Evolutionary conservation across 1,140 invertebrate species (phyloP).

Genomic region (Steinernema feltiae): DNA sequence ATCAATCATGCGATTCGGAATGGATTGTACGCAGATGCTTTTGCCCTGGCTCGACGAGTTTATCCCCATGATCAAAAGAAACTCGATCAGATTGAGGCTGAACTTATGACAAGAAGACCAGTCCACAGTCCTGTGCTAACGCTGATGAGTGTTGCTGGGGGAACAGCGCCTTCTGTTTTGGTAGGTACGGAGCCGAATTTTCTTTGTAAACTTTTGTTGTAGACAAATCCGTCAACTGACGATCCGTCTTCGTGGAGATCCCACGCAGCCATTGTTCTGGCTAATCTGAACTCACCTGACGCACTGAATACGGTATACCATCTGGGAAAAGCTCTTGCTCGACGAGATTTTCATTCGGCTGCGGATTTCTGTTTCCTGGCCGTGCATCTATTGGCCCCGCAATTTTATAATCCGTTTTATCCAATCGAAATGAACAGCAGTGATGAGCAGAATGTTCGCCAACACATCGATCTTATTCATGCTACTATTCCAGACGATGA

Average conservation of each 20-base stretch:
- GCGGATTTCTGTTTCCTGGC: slow-evolving; percentile 50
- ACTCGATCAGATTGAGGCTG: slow-evolving; percentile 33
- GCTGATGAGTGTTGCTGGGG: slow-evolving; percentile 39
- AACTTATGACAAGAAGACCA: slow-evolving; percentile 33
- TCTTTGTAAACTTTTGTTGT: background rate
- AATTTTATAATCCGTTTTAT: too few relatives aligned
- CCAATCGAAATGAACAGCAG: too few relatives aligned
- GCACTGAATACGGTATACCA: background rate
- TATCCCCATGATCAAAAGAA: slow-evolving; percentile 31
- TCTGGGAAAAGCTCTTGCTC: background rate
- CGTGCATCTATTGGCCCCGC: slow-evolving; percentile 42
- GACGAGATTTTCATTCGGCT: slow-evolving; percentile 42
- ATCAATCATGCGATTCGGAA: background rate
- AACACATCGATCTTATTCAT: background rate
- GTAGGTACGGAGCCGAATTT: background rate
- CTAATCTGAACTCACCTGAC: background rate
- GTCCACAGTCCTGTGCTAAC: slow-evolving; percentile 38
- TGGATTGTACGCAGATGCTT: background rate
- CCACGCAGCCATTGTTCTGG: background rate
- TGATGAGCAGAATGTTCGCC: background rate
- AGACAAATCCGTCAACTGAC: background rate
- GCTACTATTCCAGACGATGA: background rate
- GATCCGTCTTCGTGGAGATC: background rate
- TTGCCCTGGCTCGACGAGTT: slow-evolving; percentile 16
- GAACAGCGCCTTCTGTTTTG: slow-evolving; percentile 42